These are phyloP conservation scores for Microplitis manilae DNA, from an alignment of 2,888 invertebrate genomes.

Conservation along the genomic window DNA sequence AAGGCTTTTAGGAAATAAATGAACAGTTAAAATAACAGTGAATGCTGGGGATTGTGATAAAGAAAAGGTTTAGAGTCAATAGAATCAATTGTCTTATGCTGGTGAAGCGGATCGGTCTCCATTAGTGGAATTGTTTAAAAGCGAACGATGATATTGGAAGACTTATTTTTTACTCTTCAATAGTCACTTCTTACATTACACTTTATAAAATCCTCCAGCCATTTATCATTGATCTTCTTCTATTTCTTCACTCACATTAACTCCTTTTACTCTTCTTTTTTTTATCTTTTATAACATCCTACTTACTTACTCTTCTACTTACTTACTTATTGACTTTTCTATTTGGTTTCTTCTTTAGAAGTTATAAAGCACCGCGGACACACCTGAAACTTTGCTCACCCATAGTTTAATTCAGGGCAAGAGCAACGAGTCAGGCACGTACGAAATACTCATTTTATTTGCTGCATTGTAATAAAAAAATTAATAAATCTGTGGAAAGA, in stretches of 20 bases:
- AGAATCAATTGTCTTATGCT: conserved; percentile 54
- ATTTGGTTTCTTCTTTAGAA: conserved; percentile 17
- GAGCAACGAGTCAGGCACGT: conserved; percentile 89
- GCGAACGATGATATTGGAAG: conserved; percentile 20
- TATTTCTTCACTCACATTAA: conserved; percentile 21
- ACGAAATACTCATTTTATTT: conserved; percentile 72
- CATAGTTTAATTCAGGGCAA: conserved; percentile 76
- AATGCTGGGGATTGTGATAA: not conserved
- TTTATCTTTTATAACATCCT: conserved; percentile 2
- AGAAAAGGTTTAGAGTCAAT: conserved; percentile 26
- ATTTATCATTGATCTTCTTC: conserved; percentile 24
- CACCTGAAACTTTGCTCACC: conserved; percentile 94
- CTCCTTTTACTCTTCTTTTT: conserved; percentile 7
- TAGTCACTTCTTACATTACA: conserved; percentile 20
- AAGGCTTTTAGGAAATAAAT: not conserved
- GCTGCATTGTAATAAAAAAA: too few relatives aligned
- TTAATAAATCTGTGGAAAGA: too few relatives aligned
- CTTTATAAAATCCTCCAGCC: conserved; percentile 14
- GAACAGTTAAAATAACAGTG: conserved; percentile 7
- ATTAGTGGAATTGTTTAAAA: conserved; percentile 52
- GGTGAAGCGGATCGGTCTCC: conserved; percentile 49
- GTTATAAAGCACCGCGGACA: conserved; percentile 73
- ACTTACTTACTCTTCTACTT: not conserved
- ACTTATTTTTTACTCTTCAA: conserved; percentile 15
- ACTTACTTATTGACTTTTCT: conserved; percentile 13